Conservation (phyloP, 2,888 invertebrate species). For the Campaea margaritaria region DNA sequence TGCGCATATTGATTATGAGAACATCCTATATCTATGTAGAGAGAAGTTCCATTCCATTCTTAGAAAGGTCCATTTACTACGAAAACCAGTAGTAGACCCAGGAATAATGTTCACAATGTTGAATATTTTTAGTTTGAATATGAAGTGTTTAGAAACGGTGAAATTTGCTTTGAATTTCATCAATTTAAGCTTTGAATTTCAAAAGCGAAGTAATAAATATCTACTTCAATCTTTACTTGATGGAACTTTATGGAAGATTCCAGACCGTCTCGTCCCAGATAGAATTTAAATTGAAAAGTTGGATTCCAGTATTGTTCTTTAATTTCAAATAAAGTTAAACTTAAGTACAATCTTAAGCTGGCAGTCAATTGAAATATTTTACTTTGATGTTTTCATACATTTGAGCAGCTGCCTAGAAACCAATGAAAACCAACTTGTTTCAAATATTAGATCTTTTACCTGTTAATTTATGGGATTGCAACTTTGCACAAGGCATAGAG, state of each 20-base stretch:
- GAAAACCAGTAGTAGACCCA: too few species aligned
- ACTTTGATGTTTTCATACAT: not conserved
- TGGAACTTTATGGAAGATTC: conserved; percentile 4
- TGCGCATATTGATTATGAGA: too few species aligned
- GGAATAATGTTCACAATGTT: too few species aligned
- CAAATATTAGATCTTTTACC: not conserved
- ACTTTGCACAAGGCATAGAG: too few species aligned
- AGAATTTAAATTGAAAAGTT: conserved; percentile 20
- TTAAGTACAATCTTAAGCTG: conserved; percentile 1
- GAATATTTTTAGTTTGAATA: too few species aligned
- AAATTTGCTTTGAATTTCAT: not conserved
- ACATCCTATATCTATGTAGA: too few species aligned
- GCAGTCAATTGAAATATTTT: conserved; percentile 4
- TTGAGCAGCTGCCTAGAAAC: not conserved
- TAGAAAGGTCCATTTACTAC: too few species aligned
- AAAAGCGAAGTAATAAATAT: conserved; percentile 4
- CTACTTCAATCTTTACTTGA: conserved; percentile 7
- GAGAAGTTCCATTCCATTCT: too few species aligned
- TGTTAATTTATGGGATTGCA: not conserved
- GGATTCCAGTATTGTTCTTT: conserved; percentile 16
- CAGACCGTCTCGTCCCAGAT: conserved; percentile 4
- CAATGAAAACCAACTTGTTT: not conserved
- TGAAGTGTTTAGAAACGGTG: not conserved
- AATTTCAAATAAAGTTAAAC: conserved; percentile 8
- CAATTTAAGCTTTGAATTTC: conserved; percentile 8